These are phyloP conservation scores for Odontocolon sp. DNA, from an alignment of 2,888 invertebrate species.

Conservation along the genomic window DNA sequence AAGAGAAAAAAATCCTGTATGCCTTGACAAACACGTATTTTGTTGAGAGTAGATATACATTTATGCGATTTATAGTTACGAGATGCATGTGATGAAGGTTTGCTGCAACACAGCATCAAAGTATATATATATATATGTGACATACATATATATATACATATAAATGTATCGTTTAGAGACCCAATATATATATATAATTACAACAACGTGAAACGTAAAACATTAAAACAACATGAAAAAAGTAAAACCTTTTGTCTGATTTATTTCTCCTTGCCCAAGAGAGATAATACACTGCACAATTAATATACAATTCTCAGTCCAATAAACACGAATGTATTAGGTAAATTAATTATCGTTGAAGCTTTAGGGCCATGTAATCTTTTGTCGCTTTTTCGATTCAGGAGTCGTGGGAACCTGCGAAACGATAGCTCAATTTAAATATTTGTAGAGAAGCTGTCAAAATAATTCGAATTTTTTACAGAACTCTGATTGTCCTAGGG, in stretches of 20 bases:
- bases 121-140: constrained; percentile 48
- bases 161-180: constrained; percentile 58
- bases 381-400: constrained; percentile 65
- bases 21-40: constrained; percentile 62
- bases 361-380: constrained; percentile 68
- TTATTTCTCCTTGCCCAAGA: neutral
- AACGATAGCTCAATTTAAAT: neutral
- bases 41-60: constrained; percentile 60
- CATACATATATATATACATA: constrained; percentile 50
- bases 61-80: constrained; percentile 56
- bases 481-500: too few species aligned
- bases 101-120: constrained; percentile 53
- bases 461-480: neutral
- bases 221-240: neutral
- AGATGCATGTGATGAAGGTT: constrained; percentile 50
- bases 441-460: neutral
- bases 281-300: constrained; percentile 27
- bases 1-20: constrained; percentile 48
- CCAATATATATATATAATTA: constrained; percentile 53
- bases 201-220: constrained; percentile 52
- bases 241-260: neutral
- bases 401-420: constrained; percentile 58
- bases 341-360: neutral
- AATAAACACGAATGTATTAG: neutral
- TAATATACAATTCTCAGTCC: constrained; percentile 22